Base-by-base conservation (phyloP, 2,113 vertebrate genomes). In the Xenopus borealis region DNA sequence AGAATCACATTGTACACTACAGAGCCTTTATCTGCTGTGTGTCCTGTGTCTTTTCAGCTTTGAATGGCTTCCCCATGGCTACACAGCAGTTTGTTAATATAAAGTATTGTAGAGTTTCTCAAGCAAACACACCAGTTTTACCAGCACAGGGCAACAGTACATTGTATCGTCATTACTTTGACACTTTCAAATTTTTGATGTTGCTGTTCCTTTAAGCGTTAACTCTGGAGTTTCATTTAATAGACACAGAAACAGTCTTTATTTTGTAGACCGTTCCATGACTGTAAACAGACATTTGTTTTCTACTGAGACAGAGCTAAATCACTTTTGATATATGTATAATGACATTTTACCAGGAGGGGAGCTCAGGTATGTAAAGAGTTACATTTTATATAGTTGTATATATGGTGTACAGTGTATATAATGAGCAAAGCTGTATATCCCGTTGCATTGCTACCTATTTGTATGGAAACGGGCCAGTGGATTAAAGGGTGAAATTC, bases 351-450 rank as follows among this genome's bases (percentile, higher is more conserved):
- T 75, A 62, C 57, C 61, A 57, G 44, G 30, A 40, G 58, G 53
- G 50, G 65, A 23, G 66, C 73, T 75, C 72, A 75, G 72, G 72
- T 52, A 75, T 75, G 64, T 69, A 75, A 69, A 75, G 55, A 67
- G 64, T 75, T 59, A 75, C 50, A 57, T 30, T 68, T 40, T 75
- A 68, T 23, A 69, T 58, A 52, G 1, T 10, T 75, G 66, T 75
- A 69, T 75, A 75, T 75, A 69, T 68, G n/a, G 72, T 69, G 58
- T 75, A 75, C 46, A 62, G 46, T 75, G 57, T 75, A 55, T 75
- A 75, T 75, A 68, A 20, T 27, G 23, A 46, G 23, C 65, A 75
- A 47, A 33, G 20, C 61, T 75, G 65, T 75, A 69, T 16, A 69
- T 50, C 53, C 17, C 23, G 47, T 12, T 55, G 9, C 30, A 64